A percentile compares a stretch with the other conserved stretches of the same genome.
Conservation (phyloP, 2,113 vertebrate species). For the Leiothrix lutea region DNA sequence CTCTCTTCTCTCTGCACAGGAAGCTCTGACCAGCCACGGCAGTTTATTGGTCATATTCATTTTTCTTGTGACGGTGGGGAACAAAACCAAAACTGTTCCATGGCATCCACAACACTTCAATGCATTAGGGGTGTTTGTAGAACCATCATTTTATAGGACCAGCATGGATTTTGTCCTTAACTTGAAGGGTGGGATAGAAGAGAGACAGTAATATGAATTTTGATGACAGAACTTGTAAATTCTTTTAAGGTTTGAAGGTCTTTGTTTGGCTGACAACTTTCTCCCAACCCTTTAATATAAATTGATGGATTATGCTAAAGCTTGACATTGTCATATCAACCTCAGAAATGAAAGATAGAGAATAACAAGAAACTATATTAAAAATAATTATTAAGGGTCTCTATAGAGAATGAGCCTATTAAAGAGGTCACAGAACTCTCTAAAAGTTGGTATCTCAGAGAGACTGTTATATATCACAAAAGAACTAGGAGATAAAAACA, state of each 20-base stretch:
- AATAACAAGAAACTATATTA: not conserved
- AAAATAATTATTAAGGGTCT: not conserved
- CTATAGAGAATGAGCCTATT: not conserved
- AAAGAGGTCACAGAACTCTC: not conserved
- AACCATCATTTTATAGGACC: not conserved
- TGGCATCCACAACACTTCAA: not conserved
- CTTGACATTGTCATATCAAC: not conserved
- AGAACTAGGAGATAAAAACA: not conserved
- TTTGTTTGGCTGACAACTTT: not conserved
- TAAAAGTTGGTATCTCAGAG: not conserved
- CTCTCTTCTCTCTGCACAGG: not conserved
- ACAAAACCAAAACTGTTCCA: not conserved
- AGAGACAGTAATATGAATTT: not conserved
- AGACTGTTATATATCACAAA: not conserved
- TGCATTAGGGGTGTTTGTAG: not conserved
- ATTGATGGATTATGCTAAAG: not conserved
- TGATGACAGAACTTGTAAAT: not conserved
- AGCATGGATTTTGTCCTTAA: not conserved
- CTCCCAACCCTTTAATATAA: not conserved
- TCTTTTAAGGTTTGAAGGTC: not conserved
- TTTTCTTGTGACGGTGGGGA: not conserved
- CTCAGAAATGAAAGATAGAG: not conserved
- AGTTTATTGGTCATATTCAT: not conserved
- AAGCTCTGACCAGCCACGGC: not conserved
- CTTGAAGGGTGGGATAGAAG: not conserved